phyloP scores from a whole-genome alignment of 2,888 invertebrate species.

The Spodoptera picta region DNA sequence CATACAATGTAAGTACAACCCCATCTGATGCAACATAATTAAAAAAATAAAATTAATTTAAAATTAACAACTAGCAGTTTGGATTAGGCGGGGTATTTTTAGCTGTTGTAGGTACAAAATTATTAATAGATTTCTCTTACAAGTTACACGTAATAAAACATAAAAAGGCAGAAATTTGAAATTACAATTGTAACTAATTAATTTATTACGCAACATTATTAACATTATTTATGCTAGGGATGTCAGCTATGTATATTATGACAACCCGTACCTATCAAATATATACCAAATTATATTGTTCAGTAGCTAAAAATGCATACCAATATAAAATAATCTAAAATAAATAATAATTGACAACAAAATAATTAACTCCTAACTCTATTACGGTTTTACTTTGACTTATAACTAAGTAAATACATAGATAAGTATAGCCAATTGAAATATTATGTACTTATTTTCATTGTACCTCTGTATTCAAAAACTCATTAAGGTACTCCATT shows the following conservation, averaged over 20 bases:
- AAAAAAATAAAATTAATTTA: too few species aligned
- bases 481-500: slow-evolving; percentile 31
- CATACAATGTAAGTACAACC: too few species aligned
- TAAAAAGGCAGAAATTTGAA: too few species aligned
- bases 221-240: background rate
- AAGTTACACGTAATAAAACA: too few species aligned
- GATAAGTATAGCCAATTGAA: slow-evolving; percentile 42
- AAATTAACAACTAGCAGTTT: too few species aligned
- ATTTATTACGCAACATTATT: too few species aligned
- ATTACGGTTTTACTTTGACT: slow-evolving; percentile 32
- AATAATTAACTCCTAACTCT: slow-evolving; percentile 45
- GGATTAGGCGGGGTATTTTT: too few species aligned
- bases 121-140: too few species aligned
- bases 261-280: slow-evolving; percentile 17
- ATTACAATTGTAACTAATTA: too few species aligned
- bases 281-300: slow-evolving; percentile 13
- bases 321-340: slow-evolving; percentile 38
- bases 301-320: slow-evolving; percentile 30
- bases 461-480: slow-evolving; percentile 17
- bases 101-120: too few species aligned
- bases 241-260: slow-evolving; percentile 4
- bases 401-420: slow-evolving; percentile 33
- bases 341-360: slow-evolving; percentile 61
- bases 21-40: too few species aligned
- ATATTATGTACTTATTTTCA: slow-evolving; percentile 28